phyloP scores from a whole-genome alignment of 2,113 vertebrate genomes.

The Patagioenas fasciata region DNA sequence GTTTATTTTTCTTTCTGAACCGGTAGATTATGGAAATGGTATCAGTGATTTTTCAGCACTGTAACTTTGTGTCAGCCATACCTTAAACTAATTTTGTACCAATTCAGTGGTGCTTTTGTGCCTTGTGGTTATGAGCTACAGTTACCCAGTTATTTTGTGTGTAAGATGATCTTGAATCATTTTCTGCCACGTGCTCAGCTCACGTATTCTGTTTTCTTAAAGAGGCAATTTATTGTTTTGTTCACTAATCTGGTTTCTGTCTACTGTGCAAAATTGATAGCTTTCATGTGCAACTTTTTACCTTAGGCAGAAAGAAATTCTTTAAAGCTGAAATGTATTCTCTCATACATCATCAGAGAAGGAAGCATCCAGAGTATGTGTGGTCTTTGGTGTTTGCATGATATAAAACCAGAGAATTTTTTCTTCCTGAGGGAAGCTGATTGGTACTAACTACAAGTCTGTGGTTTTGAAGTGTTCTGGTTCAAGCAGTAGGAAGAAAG shows the following conservation, averaged over 20 bases:
- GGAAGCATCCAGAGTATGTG: neutral
- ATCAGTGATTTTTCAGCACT: neutral
- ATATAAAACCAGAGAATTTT: neutral
- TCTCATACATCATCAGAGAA: neutral
- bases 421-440: neutral
- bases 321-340: neutral
- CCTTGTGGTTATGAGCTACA: neutral
- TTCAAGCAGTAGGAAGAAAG: neutral
- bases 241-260: slow-evolving; percentile 33
- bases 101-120: neutral
- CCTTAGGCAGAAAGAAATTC: slow-evolving; percentile 1
- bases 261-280: neutral
- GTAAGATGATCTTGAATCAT: neutral
- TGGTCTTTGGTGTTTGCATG: neutral
- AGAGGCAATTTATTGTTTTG: neutral
- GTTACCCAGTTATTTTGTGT: neutral
- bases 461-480: neutral
- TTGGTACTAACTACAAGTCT: neutral
- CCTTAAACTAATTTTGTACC: neutral
- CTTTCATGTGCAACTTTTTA: neutral
- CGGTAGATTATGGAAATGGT: neutral
- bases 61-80: neutral
- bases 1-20: neutral
- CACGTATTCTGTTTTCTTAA: neutral
- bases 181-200: neutral